Evolutionary conservation across 2,113 vertebrate genomes (phyloP).

Genomic region (Zosterops lateralis): DNA sequence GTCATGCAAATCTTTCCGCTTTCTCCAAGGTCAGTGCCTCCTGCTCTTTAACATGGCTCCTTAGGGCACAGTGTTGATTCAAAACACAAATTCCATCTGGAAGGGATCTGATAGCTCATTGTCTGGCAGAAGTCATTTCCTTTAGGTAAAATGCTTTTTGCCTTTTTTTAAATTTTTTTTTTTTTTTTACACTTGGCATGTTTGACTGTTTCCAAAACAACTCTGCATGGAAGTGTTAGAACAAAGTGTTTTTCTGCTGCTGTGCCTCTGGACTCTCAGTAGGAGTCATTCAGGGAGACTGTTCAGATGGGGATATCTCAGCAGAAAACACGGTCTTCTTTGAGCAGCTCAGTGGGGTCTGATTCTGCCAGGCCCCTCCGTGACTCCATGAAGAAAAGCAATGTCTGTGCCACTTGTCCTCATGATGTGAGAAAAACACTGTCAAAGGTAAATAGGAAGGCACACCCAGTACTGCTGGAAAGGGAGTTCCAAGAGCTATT

Average conservation of each 20-base stretch:
- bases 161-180: neutral
- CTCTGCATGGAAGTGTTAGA: neutral
- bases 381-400: neutral
- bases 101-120: slow-evolving; percentile 6
- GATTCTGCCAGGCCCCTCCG: fast-evolving
- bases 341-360: neutral
- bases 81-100: slow-evolving; percentile 42
- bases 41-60: neutral
- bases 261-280: neutral
- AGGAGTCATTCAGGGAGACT: neutral
- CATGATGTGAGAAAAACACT: neutral
- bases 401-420: neutral
- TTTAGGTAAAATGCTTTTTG: slow-evolving; percentile 47
- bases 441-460: slow-evolving; percentile 6
- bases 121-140: slow-evolving; percentile 12
- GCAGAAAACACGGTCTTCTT: fast-evolving
- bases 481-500: neutral
- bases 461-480: slow-evolving; percentile 34
- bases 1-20: slow-evolving; percentile 25
- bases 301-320: neutral
- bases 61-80: slow-evolving; percentile 6
- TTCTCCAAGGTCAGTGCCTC: slow-evolving; percentile 36
- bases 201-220: slow-evolving; percentile 11
- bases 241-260: neutral
- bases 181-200: neutral